Evolutionary conservation across 2,113 vertebrate genomes (phyloP).

Genomic region (Atherinomorus stipes): DNA sequence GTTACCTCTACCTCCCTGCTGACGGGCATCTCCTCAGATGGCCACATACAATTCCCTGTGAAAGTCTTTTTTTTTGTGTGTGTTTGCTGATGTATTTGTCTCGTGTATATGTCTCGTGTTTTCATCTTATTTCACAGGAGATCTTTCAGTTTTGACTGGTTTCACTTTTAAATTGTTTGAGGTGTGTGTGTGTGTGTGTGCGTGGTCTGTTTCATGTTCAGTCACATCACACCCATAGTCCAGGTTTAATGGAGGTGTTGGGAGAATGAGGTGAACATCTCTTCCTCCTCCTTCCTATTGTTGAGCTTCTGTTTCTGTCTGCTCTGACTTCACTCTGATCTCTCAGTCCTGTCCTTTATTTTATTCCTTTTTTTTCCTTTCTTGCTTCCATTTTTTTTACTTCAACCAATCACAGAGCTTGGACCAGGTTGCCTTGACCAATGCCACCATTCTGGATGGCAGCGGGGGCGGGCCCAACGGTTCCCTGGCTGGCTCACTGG

Average conservation of each 20-base stretch:
- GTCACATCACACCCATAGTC: slow-evolving; percentile 47
- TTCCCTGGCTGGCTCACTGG: slow-evolving; percentile 89
- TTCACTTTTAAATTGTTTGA: background rate
- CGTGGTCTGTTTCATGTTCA: slow-evolving; percentile 48
- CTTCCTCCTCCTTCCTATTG: slow-evolving; percentile 36
- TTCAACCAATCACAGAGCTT: slow-evolving; percentile 85
- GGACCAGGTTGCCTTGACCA: slow-evolving; percentile 85
- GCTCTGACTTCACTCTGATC: slow-evolving; percentile 65
- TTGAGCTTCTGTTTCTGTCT: slow-evolving; percentile 58
- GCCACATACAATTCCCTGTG: slow-evolving; percentile 37
- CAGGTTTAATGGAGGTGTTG: slow-evolving; percentile 39
- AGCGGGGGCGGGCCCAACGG: slow-evolving; percentile 87
- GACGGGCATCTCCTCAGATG: slow-evolving; percentile 64
- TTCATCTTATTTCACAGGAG: slow-evolving; percentile 15
- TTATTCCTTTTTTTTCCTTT: slow-evolving; percentile 66
- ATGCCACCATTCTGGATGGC: slow-evolving; percentile 85
- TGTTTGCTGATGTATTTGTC: background rate
- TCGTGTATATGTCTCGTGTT: slow-evolving; percentile 16
- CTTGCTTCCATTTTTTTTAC: slow-evolving; percentile 80
- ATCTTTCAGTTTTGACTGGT: slow-evolving; percentile 24
- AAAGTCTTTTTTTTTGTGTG: background rate
- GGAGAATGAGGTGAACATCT: slow-evolving; percentile 36
- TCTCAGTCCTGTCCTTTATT: slow-evolving; percentile 61
- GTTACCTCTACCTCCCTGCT: slow-evolving; percentile 59
- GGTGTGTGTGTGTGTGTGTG: background rate